A percentile compares a stretch with the other conserved stretches of the same genome.
Evolutionary conservation across 2,888 invertebrate genomes (phyloP).

Genomic region (Laothoe populi): DNA sequence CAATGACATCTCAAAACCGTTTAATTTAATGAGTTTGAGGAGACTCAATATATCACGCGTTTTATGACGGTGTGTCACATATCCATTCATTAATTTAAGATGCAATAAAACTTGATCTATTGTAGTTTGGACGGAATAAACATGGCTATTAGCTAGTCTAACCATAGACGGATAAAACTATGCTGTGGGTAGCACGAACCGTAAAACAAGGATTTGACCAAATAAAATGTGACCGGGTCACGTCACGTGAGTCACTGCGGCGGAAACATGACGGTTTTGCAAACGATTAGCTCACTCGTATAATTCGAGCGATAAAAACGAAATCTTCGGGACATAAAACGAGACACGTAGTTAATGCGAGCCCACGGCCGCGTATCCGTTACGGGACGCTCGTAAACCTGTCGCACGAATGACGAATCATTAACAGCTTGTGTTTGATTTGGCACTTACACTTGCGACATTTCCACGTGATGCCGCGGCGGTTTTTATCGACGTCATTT

Average conservation of each 20-base stretch:
- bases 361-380: constrained; percentile 28
- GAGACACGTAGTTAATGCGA: constrained; percentile 26
- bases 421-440: constrained; percentile 42
- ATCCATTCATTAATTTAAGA: constrained; percentile 18
- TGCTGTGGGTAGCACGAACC: constrained; percentile 16
- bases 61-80: constrained; percentile 16
- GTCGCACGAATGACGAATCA: constrained; percentile 56
- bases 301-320: constrained; percentile 21
- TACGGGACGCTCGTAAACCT: constrained; percentile 47
- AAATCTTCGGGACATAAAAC: constrained; percentile 19
- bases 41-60: constrained; percentile 4
- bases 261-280: constrained; percentile 23
- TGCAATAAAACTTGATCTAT: constrained; percentile 22
- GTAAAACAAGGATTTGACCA: constrained; percentile 29
- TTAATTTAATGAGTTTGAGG: constrained; percentile 21
- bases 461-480: constrained; percentile 33
- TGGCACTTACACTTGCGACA: constrained; percentile 35
- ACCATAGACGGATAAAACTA: constrained; percentile 10
- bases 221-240: constrained; percentile 27
- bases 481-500: constrained; percentile 26
- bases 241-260: constrained; percentile 22
- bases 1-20: constrained; percentile 12
- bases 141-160: not conserved
- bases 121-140: not conserved
- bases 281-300: constrained; percentile 21